Evolutionary conservation across 2,113 vertebrate genomes (phyloP).

Genomic region (Mormyrus iriodes): DNA sequence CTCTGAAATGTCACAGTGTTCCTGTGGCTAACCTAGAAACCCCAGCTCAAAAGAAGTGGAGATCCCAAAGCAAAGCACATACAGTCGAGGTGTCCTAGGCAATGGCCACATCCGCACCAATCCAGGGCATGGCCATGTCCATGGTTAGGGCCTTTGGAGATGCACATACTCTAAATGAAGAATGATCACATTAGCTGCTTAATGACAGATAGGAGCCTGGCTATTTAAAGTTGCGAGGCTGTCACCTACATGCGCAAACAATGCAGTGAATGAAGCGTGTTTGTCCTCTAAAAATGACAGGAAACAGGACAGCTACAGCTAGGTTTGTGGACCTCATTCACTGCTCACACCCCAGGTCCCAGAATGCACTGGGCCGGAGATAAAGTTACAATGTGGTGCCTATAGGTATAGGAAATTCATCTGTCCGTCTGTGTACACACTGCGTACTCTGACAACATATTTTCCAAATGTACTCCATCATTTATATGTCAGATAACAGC

Average conservation of each 20-base stretch:
- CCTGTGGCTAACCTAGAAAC: neutral
- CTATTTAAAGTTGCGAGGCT: neutral
- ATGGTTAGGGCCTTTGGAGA: neutral
- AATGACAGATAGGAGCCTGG: neutral
- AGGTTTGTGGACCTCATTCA: neutral
- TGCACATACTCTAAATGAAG: neutral
- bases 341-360: neutral
- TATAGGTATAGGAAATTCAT: constrained; percentile 1
- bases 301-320: neutral
- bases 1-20: neutral
- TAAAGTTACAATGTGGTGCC: constrained; percentile 15
- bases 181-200: neutral
- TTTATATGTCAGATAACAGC: constrained; percentile 17
- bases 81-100: neutral
- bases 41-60: neutral
- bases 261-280: neutral
- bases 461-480: constrained; percentile 12
- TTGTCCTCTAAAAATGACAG: neutral
- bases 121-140: neutral
- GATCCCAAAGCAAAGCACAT: neutral
- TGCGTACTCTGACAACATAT: neutral
- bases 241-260: neutral
- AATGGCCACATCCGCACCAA: no score
- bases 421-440: neutral
- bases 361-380: neutral